Evolutionary conservation across 2,888 invertebrate species (phyloP).

Genomic region (Beris chalybata): DNA sequence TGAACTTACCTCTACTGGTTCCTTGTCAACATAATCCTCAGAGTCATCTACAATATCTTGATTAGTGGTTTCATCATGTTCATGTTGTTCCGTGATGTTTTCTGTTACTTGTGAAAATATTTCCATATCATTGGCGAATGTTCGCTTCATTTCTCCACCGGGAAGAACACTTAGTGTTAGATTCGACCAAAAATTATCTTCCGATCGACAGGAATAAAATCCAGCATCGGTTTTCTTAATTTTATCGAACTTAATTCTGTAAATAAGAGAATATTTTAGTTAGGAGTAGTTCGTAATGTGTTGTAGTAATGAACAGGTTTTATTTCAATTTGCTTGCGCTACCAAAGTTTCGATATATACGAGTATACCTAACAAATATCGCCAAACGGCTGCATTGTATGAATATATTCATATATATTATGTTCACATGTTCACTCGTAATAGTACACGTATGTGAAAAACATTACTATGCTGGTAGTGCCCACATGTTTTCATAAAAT

Average conservation of each 20-base stretch:
- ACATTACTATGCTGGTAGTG: no score
- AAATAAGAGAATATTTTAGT: slow-evolving; percentile 29
- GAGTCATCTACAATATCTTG: slow-evolving; percentile 20
- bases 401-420: no score
- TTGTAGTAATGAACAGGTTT: no score
- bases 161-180: slow-evolving; percentile 45
- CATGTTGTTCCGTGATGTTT: slow-evolving; percentile 12
- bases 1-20: slow-evolving; percentile 22
- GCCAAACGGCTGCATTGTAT: no score
- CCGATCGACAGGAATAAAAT: slow-evolving; percentile 47
- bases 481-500: no score
- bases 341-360: no score
- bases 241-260: slow-evolving; percentile 42
- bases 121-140: slow-evolving; percentile 33
- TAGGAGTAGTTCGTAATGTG: background rate
- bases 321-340: no score
- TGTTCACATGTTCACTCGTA: no score
- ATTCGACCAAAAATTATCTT: slow-evolving; percentile 47
- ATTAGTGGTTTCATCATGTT: slow-evolving; percentile 12
- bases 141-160: slow-evolving; percentile 31
- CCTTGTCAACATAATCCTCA: slow-evolving; percentile 33
- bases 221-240: slow-evolving; percentile 46
- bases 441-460: no score
- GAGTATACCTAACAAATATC: no score
- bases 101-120: slow-evolving; percentile 35